These are phyloP conservation scores for Moxostoma hubbsi DNA, from an alignment of 2,797 vertebrate genomes.

Conservation along the genomic window DNA sequence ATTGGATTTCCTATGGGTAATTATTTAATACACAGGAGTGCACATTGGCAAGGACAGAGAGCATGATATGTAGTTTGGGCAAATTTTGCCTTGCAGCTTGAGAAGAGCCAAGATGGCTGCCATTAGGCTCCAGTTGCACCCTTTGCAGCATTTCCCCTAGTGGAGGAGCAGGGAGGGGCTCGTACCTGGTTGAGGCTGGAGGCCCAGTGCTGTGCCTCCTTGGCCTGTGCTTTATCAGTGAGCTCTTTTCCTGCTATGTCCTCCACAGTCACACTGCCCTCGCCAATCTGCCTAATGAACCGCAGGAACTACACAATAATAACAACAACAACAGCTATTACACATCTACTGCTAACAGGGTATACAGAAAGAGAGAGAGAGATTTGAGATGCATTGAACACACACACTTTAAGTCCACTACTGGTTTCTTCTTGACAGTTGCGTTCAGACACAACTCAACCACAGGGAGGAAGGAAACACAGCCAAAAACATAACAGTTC, in stretches of 20 bases:
- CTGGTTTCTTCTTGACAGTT: conserved; percentile 21
- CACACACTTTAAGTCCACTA: not conserved
- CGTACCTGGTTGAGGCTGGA: conserved; percentile 99
- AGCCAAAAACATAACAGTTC: not conserved
- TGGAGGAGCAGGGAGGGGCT: conserved; percentile 60
- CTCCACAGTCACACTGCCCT: conserved; percentile 98
- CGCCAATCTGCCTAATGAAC: conserved; percentile 99
- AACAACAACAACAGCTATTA: conserved; percentile 68
- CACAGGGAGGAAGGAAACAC: conserved; percentile 12
- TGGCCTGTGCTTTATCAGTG: conserved; percentile 88
- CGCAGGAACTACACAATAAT: conserved; percentile 93
- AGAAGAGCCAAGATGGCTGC: conserved; percentile 43
- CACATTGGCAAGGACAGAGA: conserved; percentile 32
- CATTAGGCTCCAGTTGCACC: conserved; percentile 7
- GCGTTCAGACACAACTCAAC: conserved; percentile 3
- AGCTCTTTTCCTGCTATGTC: conserved; percentile 90
- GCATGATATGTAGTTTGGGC: not conserved
- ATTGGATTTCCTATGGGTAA: conserved; percentile 8
- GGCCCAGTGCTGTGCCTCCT: conserved; percentile 98
- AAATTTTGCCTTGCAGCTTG: conserved; percentile 18
- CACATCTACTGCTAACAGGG: conserved; percentile 55
- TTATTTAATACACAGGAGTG: not conserved
- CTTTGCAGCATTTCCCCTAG: conserved; percentile 29
- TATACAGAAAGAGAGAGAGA: conserved; percentile 28
- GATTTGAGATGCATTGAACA: conserved; percentile 18